Percentiles rank a stretch among this genome's conserved stretches.
These are phyloP conservation scores for Semicossyphus pulcher DNA, from an alignment of 2,113 vertebrate genomes.

Conservation along the genomic window DNA sequence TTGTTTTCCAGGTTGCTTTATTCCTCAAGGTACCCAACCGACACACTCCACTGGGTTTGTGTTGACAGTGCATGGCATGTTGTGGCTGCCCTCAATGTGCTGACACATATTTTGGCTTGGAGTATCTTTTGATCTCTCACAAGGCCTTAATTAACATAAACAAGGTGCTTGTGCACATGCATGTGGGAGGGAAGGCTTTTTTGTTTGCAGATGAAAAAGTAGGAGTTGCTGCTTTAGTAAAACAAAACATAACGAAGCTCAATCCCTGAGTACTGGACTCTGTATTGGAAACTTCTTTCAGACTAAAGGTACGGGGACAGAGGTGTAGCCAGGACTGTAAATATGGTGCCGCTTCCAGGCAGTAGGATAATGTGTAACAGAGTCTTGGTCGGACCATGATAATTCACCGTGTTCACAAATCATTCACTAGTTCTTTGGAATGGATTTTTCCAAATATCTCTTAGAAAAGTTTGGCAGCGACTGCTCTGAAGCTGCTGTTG, in stretches of 20 bases:
- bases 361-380: constrained; percentile 73
- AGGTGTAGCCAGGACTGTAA: constrained; percentile 16
- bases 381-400: constrained; percentile 45
- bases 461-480: constrained; percentile 21
- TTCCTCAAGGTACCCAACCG: constrained; percentile 16
- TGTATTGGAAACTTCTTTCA: not conserved
- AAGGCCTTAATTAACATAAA: constrained; percentile 76
- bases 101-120: constrained; percentile 67
- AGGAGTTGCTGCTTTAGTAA: constrained; percentile 1
- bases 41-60: constrained; percentile 48
- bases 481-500: constrained; percentile 10
- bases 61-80: constrained; percentile 56
- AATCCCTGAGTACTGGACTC: not conserved
- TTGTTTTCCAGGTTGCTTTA: constrained; percentile 4
- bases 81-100: constrained; percentile 63
- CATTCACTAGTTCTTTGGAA: constrained; percentile 69
- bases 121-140: constrained; percentile 31
- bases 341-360: constrained; percentile 46
- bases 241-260: constrained; percentile 1
- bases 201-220: constrained; percentile 13
- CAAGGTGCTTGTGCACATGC: constrained; percentile 43
- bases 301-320: not conserved
- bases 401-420: constrained; percentile 67
- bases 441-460: constrained; percentile 27
- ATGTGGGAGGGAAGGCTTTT: constrained; percentile 29